Percentiles rank a stretch among this genome's conserved stretches.
These are phyloP conservation scores for Hyperoplus immaculatus DNA, from an alignment of 2,797 vertebrate species.

Conservation along the genomic window DNA sequence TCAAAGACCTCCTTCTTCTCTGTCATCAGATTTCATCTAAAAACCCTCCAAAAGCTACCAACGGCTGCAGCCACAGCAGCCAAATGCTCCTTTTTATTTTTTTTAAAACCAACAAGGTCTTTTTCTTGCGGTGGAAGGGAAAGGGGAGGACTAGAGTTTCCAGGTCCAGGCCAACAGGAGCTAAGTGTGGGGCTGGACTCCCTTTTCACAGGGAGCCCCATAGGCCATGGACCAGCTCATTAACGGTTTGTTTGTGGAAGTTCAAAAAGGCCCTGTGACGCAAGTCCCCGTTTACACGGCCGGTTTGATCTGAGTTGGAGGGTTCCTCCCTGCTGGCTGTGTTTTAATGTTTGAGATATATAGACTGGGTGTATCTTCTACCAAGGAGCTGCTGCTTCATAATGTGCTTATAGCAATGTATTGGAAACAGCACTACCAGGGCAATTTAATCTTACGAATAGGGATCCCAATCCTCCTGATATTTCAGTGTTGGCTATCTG, in stretches of 20 bases:
- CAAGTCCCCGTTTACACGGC: slow-evolving; percentile 79
- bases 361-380: slow-evolving; percentile 56
- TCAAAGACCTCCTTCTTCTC: slow-evolving; percentile 82
- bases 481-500: slow-evolving; percentile 6
- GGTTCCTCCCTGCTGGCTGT: slow-evolving; percentile 62
- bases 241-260: slow-evolving; percentile 85
- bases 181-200: slow-evolving; percentile 63
- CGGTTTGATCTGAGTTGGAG: slow-evolving; percentile 85
- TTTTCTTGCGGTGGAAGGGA: slow-evolving; percentile 60
- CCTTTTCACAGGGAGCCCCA: slow-evolving; percentile 72
- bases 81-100: slow-evolving; percentile 55
- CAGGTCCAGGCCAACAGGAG: slow-evolving; percentile 66
- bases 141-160: slow-evolving; percentile 67
- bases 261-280: slow-evolving; percentile 82
- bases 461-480: not conserved
- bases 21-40: slow-evolving; percentile 72
- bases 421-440: slow-evolving; percentile 39
- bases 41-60: slow-evolving; percentile 65
- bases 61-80: slow-evolving; percentile 44
- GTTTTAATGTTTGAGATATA: slow-evolving; percentile 54
- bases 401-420: slow-evolving; percentile 26
- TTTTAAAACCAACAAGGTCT: slow-evolving; percentile 71
- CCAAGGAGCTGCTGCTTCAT: slow-evolving; percentile 4
- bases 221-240: slow-evolving; percentile 73
- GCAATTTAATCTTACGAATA: slow-evolving; percentile 11